Evolutionary conservation across 2,113 vertebrate species (phyloP), one percentile per base, ranked within the genome.

Genomic region (Hippoglossus stenolepis): DNA sequence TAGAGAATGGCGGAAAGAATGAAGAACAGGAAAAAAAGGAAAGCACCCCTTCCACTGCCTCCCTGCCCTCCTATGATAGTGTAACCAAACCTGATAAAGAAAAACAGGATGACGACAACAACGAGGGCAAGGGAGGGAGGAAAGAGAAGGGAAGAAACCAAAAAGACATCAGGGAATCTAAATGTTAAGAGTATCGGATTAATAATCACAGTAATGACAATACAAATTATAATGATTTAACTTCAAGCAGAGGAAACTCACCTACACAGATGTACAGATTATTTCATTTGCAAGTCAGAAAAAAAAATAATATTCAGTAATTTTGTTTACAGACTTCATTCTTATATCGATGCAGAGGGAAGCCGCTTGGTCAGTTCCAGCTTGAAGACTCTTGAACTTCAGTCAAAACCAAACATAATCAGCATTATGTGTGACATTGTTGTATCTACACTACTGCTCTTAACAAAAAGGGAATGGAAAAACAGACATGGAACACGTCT

Each of bases 71-170:
- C 0, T 99, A 99, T 54, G 97, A 99, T 96, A 99, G 98, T 68
- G 98, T 99, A 38, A 99, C 98, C 88, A 99, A 99, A 90, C 97
- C 97, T 0, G 97, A 99, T 83, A 98, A 98, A 91, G 98, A 99
- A 84, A 99, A 98, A 57, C 95, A 98, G 88, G 96, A 97, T 0
- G 95, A 96, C 85, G 96, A 96, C 86, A 96, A 94, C 0, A 96
- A 94, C 0, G 97, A 98, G 90, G 93, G 91, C 69, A 97, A 97
- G 80, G 96, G 96, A 17, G 96, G 96, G 8, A 95, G 95, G 87
- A 93, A 96, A 86, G 97, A 99, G 88, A 95, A 94, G 89, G 96
- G 95, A 54, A 96, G 95, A 95, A 97, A 97, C 92, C 97, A 94
- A 93, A 99, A 97, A 93, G 96, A 97, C 80, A 92, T 96, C 96